phyloP scores from a whole-genome alignment of 1,140 invertebrate species.

The Drosophila suzukii region DNA sequence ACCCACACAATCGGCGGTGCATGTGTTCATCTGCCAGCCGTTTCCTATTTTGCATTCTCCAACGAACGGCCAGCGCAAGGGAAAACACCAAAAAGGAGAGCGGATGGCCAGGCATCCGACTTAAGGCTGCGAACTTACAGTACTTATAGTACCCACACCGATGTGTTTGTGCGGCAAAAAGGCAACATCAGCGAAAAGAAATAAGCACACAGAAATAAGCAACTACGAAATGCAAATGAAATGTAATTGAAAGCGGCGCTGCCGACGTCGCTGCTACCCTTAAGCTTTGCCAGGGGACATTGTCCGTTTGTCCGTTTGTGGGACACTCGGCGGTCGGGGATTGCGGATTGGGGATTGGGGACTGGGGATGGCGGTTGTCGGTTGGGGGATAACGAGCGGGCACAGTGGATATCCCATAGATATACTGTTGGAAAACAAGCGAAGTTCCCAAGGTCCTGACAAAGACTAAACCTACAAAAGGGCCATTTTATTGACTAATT shows the following conservation, averaged over 20 bases:
- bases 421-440: background rate
- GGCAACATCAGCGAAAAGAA: slow-evolving; percentile 70
- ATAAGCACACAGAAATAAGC: slow-evolving; percentile 69
- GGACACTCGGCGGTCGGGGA: slow-evolving; percentile 34
- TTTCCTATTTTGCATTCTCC: slow-evolving; percentile 75
- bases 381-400: slow-evolving; percentile 4
- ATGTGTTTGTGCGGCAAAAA: slow-evolving; percentile 50
- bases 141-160: background rate
- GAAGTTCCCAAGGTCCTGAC: background rate
- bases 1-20: slow-evolving; percentile 5
- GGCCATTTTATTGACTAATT: too few relatives aligned
- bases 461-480: too few relatives aligned
- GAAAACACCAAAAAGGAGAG: slow-evolving; percentile 31
- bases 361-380: slow-evolving; percentile 9
- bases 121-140: slow-evolving; percentile 47
- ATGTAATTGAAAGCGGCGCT: slow-evolving; percentile 78
- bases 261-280: slow-evolving; percentile 65
- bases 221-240: slow-evolving; percentile 78
- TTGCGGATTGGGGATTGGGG: slow-evolving; percentile 27
- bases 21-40: slow-evolving; percentile 27
- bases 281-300: slow-evolving; percentile 79
- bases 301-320: slow-evolving; percentile 78
- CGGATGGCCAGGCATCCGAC: slow-evolving; percentile 57
- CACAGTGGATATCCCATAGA: slow-evolving; percentile 34
- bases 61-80: slow-evolving; percentile 52